Base-by-base conservation (phyloP, 2,888 invertebrate species). In the Trissolcus brochymenae region DNA sequence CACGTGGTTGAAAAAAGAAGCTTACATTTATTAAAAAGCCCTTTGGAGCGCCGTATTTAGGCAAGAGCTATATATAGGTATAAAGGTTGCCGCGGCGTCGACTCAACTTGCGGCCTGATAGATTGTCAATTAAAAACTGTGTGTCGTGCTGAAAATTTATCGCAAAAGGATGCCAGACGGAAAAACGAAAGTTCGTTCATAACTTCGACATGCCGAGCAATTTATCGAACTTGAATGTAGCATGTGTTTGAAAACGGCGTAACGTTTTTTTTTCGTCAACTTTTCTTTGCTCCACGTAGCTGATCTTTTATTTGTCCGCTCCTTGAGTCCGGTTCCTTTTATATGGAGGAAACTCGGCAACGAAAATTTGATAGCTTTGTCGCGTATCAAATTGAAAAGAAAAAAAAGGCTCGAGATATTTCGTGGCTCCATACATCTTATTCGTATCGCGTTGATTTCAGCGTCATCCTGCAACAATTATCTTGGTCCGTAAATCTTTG, bases 181-280 rank as follows among this genome's bases (percentile, higher is more conserved):
- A 13, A 51, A 56, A 66, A 49, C 51, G 61, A 66, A 66, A 66
- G 62, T 71, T 66, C 71, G 70, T 61, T 76, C 57, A 70, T 76
- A 76, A 76, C 59, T 76, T 67, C 46, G 60, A 21, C 66, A 29
- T 21, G 16, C 51, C 35, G 59, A 53, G 71, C 76, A 72, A 77
- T 72, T 77, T 71, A 76, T 71, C 57, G 76, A 71, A 76, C 70
- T 70, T 65, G 65, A 61, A 61, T 70, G 76, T 70, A 66, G 70
- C 76, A 66, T 76, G 76, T 70, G 76, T 71, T 61, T 61, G 71
- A 70, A 66, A 76, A 71, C 76, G 76, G 61, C 61, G 35, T 66
- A 66, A 65, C 66, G 61, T 71, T 71, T 76, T 76, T 76, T 70
- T 35, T 29, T 29, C 29, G n/a, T 66, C 66, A 76, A 66, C 51